A percentile compares a stretch with the other conserved stretches of the same genome.
Evolutionary conservation across 2,888 invertebrate species (phyloP).

Genomic region (Camptogramma bilineatum): DNA sequence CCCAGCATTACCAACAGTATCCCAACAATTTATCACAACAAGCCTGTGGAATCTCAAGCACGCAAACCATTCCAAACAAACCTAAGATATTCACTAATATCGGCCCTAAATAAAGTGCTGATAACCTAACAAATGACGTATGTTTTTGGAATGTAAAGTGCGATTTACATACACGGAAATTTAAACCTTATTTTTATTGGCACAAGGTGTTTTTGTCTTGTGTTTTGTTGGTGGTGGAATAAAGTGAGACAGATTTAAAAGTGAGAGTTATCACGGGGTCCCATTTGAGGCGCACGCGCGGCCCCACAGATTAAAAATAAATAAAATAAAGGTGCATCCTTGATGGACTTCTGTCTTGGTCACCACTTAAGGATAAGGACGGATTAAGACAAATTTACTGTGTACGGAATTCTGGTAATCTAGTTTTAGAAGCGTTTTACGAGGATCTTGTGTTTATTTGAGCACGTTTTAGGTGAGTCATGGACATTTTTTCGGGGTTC

Average conservation of each 20-base stretch:
- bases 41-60: slow-evolving; percentile 56
- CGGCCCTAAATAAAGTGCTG: slow-evolving; percentile 82
- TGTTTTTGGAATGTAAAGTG: slow-evolving; percentile 80
- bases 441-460: slow-evolving; percentile 18
- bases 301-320: slow-evolving; percentile 69
- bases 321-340: slow-evolving; percentile 60
- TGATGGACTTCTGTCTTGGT: slow-evolving; percentile 73
- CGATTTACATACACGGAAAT: slow-evolving; percentile 37
- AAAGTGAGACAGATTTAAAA: slow-evolving; percentile 79
- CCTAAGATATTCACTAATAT: slow-evolving; percentile 73
- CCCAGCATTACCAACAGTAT: neutral
- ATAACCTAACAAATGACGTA: slow-evolving; percentile 84
- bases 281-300: slow-evolving; percentile 84
- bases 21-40: slow-evolving; percentile 51
- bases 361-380: slow-evolving; percentile 58
- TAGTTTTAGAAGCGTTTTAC: slow-evolving; percentile 44
- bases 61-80: slow-evolving; percentile 67
- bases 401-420: slow-evolving; percentile 41
- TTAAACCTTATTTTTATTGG: slow-evolving; percentile 36
- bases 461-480: slow-evolving; percentile 23
- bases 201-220: slow-evolving; percentile 53
- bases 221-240: slow-evolving; percentile 48
- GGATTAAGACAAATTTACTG: slow-evolving; percentile 45
- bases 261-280: slow-evolving; percentile 84
- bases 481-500: slow-evolving; percentile 1